Evolutionary conservation across 2,797 vertebrate species (phyloP).

Genomic region (Mormyrus hasselquistii): DNA sequence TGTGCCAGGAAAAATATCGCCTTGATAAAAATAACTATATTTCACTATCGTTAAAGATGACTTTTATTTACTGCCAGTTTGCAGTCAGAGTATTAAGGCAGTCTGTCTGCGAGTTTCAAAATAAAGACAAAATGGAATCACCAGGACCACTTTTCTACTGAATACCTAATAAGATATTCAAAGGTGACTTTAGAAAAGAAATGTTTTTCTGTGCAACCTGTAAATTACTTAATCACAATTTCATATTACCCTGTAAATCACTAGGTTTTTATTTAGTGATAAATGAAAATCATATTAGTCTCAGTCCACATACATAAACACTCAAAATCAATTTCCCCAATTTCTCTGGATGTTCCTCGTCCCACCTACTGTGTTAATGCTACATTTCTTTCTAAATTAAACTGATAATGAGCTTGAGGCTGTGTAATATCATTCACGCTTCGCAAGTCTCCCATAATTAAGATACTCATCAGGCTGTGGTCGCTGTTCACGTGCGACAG

Average conservation of each 20-base stretch:
- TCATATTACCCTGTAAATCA: background rate
- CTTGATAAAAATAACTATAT: conserved; percentile 65
- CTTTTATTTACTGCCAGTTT: conserved; percentile 59
- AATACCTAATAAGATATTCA: background rate
- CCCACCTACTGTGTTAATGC: conserved; percentile 34
- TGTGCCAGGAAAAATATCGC: conserved; percentile 60
- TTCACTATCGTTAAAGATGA: conserved; percentile 63
- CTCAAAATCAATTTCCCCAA: background rate
- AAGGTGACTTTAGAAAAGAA: background rate
- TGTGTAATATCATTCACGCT: conserved; percentile 37
- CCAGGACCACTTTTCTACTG: background rate
- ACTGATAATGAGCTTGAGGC: conserved; percentile 38
- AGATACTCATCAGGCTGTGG: conserved; percentile 21
- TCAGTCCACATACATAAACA: background rate
- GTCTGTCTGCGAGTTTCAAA: conserved; percentile 12
- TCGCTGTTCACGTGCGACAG: background rate
- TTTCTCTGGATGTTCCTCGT: conserved; percentile 9
- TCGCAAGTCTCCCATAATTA: conserved; percentile 34
- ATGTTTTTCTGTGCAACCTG: background rate
- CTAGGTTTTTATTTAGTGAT: background rate
- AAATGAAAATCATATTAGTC: background rate
- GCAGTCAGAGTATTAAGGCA: conserved; percentile 48
- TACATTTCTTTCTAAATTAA: conserved; percentile 46
- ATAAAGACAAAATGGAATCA: background rate
- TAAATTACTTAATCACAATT: background rate